These are phyloP conservation scores for Unio pictorum DNA, from an alignment of 2,888 invertebrate genomes.

Conservation along the genomic window DNA sequence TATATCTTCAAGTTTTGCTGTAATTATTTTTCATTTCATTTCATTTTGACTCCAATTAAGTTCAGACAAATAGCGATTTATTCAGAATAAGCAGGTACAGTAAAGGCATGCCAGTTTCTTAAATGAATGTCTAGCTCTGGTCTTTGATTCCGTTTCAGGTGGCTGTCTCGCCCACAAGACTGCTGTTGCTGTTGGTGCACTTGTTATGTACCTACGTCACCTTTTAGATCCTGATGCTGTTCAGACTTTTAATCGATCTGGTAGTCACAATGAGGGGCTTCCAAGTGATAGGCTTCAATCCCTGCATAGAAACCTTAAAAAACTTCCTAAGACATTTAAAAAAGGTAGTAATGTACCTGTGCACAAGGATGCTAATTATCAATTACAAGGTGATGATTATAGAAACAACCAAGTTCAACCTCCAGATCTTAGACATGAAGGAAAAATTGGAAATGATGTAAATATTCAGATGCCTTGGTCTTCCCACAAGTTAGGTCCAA, in stretches of 20 bases:
- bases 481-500: too few relatives aligned
- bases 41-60: too few relatives aligned
- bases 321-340: conserved; percentile 10
- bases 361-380: neutral
- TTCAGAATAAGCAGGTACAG: too few relatives aligned
- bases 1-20: too few relatives aligned
- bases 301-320: conserved; percentile 2
- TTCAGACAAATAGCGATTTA: too few relatives aligned
- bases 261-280: neutral
- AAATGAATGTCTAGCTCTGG: neutral
- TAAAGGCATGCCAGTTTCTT: too few relatives aligned
- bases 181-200: conserved; percentile 66
- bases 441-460: conserved; percentile 1
- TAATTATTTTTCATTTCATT: too few relatives aligned
- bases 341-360: conserved; percentile 6
- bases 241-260: conserved; percentile 12
- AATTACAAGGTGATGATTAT: conserved; percentile 1
- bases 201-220: conserved; percentile 63
- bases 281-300: neutral
- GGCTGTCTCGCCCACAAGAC: conserved; percentile 68
- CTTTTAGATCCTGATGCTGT: conserved; percentile 52
- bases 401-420: conserved; percentile 1
- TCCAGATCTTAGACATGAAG: neutral
- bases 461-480: neutral
- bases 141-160: conserved; percentile 42